Evolutionary conservation across 1,140 invertebrate genomes (phyloP), one percentile per base, ranked within the genome.

Genomic region (Hormaphis cornu): DNA sequence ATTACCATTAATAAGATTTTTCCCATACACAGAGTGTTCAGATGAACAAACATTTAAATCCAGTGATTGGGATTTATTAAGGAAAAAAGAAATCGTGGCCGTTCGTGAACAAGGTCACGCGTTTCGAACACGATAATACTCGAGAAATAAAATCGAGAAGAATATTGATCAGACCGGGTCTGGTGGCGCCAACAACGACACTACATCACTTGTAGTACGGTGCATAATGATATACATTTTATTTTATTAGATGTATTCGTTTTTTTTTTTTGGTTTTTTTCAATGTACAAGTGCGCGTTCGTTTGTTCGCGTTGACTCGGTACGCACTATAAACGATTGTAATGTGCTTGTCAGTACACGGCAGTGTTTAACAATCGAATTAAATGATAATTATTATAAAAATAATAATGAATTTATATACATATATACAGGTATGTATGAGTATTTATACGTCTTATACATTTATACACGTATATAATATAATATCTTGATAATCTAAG

Each of bases 301-400:
- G 20, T 48, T 63, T 48, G 5, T 63, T 63, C 22, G 59, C 46
- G 30, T 48, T 33, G 18, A 35, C 53, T 56, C 14, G 9, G 30
- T 18, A 35, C 18, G 42, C 12, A 33, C n/a, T 54, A 30, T 4
- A 10, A 28, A 46, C 22, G 28, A 63, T 30, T 63, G n/a, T n/a
- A 61, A 63, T 20, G 26, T 46, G 42, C 26, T 63, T 44, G 58
- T 63, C 58, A 63, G 58, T 42, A 46, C 40, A 44, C 24, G 10
- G 44, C n/a, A 30, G 42, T 4, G 18, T 33, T 16, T n/a, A 20
- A 33, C 26, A 16, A 63, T 48, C 28, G 59, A 48, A 46, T 63
- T 48, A 44, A 61, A 61, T 61, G 24, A 44, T 44, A 44, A 18
- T 56, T 33, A 63, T 63, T 20, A 48, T 63, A 48, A 46, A n/a